Evolutionary conservation across 2,797 vertebrate species (phyloP), one percentile per base, ranked within the genome.

Genomic region (Catamblyrhynchus diadema): DNA sequence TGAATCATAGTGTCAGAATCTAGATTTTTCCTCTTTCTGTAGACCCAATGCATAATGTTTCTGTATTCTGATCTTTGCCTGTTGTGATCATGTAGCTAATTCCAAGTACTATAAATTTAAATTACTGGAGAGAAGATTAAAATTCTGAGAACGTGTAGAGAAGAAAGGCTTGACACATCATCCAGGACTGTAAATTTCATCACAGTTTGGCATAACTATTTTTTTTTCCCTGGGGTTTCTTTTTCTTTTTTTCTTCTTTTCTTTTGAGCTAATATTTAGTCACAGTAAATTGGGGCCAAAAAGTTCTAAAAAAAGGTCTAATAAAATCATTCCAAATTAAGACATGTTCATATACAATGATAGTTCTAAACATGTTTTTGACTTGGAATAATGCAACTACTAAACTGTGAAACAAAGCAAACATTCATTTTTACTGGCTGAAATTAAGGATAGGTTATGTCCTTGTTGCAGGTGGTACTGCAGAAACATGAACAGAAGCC

Each of bases 401-500:
- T 66, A 56, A 64, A n/a, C 8, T 90, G 86, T 64, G 73, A 95
- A 94, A 83, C 59, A 61, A 94, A 92, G 18, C 3, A 82, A 91
- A n/a, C 7, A 10, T 44, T 86, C 35, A 47, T 86, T 65, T 32
- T 57, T 25, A 57, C 9, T 87, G 44, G 14, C 45, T 74, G 64
- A 93, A 84, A 71, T 73, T 81, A 93, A 93, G 65, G 19, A 44
- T 35, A 60, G 60, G 8, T 87, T 39, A 32, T 84, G 70, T 97
- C 30, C 77, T 69, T 86, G 41, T 96, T 93, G 59, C 90, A 99
- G 99, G 88, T 99, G 99, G 99, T 99, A 98, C 96, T 98, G 98
- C 83, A 98, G 98, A 97, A 98, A 98, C 95, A 97, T 99, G 91
- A 98, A 98, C 64, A 98, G 99, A 95, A 98, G 97, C 53, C 98